These are phyloP conservation scores for Papilio polyxenes DNA, from an alignment of 1,140 invertebrate genomes.

Conservation along the genomic window DNA sequence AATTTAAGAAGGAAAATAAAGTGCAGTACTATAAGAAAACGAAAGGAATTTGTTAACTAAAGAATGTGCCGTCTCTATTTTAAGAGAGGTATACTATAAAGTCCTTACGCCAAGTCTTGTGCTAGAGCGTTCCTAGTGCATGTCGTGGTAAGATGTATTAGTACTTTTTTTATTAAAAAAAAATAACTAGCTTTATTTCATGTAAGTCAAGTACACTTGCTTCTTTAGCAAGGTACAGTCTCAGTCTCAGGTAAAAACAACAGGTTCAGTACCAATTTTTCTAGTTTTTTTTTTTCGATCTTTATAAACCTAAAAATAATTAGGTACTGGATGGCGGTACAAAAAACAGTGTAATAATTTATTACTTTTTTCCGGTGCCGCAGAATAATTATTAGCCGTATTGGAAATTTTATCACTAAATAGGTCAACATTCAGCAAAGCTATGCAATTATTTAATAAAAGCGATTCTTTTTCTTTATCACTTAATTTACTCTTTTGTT, in stretches of 20 bases:
- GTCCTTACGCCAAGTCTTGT: no score
- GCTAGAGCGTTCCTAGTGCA: no score
- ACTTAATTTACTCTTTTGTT: conserved; percentile 45
- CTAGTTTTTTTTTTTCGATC: not conserved
- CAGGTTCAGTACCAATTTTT: not conserved
- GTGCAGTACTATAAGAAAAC: not conserved
- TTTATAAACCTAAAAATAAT: conserved; percentile 38
- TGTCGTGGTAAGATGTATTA: no score
- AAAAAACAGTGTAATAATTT: conserved; percentile 54
- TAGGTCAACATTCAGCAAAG: conserved; percentile 49
- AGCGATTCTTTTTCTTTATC: conserved; percentile 53
- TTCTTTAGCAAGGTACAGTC: no score
- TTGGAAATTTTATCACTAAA: conserved; percentile 34
- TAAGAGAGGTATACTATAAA: no score
- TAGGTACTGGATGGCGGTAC: conserved; percentile 39
- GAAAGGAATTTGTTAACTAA: not conserved
- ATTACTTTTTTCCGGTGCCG: conserved; percentile 30
- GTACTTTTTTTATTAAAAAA: no score
- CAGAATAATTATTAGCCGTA: conserved; percentile 30
- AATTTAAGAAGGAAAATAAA: not conserved
- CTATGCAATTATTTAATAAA: conserved; percentile 57
- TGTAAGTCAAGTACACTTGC: no score
- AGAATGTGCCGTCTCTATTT: no score
- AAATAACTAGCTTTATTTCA: no score
- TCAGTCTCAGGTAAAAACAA: no score